A percentile compares a stretch with the other conserved stretches of the same genome.
Evolutionary conservation across 2,113 vertebrate species (phyloP).

Genomic region (Nannobrachium achirus): DNA sequence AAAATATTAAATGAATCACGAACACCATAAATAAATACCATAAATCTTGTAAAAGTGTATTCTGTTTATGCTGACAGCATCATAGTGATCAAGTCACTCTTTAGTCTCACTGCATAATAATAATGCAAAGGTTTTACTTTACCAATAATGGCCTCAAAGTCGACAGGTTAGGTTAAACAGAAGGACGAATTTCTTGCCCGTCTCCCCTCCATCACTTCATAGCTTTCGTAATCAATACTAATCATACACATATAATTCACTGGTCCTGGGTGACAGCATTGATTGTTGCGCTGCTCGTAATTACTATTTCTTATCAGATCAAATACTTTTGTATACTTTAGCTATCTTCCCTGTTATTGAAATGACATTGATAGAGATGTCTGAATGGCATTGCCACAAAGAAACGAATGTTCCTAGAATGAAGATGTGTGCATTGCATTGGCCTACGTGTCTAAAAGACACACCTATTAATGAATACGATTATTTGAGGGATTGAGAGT

Average conservation of each 20-base stretch:
- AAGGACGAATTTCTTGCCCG: constrained; percentile 1
- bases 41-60: no score
- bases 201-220: constrained; percentile 1
- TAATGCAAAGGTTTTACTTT: background rate
- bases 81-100: no score
- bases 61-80: no score
- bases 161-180: background rate
- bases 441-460: background rate
- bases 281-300: constrained; percentile 49
- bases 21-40: no score
- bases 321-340: constrained; percentile 16
- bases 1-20: no score
- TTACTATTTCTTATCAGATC: constrained; percentile 48
- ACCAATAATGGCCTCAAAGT: background rate
- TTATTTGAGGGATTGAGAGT: constrained; percentile 17
- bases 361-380: constrained; percentile 47
- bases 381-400: background rate
- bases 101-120: no score
- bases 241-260: constrained; percentile 47
- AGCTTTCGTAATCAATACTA: constrained; percentile 49
- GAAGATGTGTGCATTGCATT: no score
- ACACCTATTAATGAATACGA: background rate
- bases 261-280: constrained; percentile 30
- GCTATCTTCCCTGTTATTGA: constrained; percentile 47
- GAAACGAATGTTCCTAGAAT: no score